These are phyloP conservation scores for Rotaria sp. DNA, from an alignment of 2,888 invertebrate species.

Conservation along the genomic window DNA sequence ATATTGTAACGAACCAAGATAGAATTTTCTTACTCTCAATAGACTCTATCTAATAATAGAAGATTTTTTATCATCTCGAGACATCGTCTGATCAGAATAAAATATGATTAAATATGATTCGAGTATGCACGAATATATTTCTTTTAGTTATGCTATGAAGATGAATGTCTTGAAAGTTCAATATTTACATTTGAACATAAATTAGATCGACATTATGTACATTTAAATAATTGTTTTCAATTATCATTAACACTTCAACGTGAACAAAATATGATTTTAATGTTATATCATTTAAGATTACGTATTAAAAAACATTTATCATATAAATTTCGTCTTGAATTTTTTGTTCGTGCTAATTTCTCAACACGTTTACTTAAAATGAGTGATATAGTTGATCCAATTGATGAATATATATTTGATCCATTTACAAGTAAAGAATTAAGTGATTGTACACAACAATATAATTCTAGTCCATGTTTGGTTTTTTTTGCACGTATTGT, in stretches of 20 bases:
- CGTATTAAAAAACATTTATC: neutral
- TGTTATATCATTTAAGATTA: conserved; percentile 23
- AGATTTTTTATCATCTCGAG: no score
- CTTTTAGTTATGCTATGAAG: conserved; percentile 12
- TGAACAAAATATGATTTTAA: conserved; percentile 22
- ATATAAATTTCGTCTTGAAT: conserved; percentile 6
- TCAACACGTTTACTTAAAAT: conserved; percentile 25
- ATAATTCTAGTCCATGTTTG: conserved; percentile 28
- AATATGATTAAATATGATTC: no score
- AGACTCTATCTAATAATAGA: no score
- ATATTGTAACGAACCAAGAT: no score
- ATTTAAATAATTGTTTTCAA: conserved; percentile 30
- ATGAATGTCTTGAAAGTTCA: conserved; percentile 18
- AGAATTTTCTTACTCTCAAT: no score
- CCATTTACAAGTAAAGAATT: conserved; percentile 28
- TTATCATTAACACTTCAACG: conserved; percentile 8
- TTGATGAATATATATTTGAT: neutral
- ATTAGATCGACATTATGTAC: conserved; percentile 7
- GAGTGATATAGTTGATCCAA: conserved; percentile 18
- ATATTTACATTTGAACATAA: conserved; percentile 30
- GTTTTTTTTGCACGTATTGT: conserved; percentile 25
- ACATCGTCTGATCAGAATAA: no score
- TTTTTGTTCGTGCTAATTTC: conserved; percentile 27
- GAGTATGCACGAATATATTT: neutral
- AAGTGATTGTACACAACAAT: conserved; percentile 29